A percentile compares a stretch with the other conserved stretches of the same genome.
These are phyloP conservation scores for Megalops atlanticus DNA, from an alignment of 2,113 vertebrate genomes.

Conservation along the genomic window DNA sequence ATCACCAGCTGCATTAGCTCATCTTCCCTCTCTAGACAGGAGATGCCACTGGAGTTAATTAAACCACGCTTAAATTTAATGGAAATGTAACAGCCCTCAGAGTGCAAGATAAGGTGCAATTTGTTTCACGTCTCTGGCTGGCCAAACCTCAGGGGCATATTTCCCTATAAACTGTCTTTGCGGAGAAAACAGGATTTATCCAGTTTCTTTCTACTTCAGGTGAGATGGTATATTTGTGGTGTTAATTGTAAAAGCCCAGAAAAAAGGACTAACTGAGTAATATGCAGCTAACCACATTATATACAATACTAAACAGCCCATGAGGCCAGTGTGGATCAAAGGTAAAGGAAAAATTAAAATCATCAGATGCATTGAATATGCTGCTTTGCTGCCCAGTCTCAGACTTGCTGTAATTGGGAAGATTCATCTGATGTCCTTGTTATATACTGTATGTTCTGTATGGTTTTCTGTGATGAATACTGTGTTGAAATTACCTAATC, in stretches of 20 bases:
- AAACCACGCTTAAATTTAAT: slow-evolving; percentile 37
- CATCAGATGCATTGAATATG: neutral
- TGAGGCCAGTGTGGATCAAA: neutral
- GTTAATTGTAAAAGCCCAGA: neutral
- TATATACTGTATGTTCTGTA: neutral
- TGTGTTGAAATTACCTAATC: too few species aligned
- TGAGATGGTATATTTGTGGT: neutral
- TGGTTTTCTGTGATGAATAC: neutral
- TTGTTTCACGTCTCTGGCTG: slow-evolving; percentile 25
- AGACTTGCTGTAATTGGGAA: neutral
- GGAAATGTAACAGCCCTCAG: slow-evolving; percentile 20
- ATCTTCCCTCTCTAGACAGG: slow-evolving; percentile 23
- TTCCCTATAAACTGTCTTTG: neutral
- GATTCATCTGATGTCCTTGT: neutral
- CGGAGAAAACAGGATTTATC: slow-evolving; percentile 17
- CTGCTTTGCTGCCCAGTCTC: neutral
- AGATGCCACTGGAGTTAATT: slow-evolving; percentile 44
- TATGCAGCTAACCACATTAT: neutral
- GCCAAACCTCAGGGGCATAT: slow-evolving; percentile 17
- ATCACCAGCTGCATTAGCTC: slow-evolving; percentile 9
- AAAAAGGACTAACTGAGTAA: neutral
- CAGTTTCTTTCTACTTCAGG: neutral
- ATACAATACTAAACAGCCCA: neutral
- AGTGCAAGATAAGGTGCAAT: slow-evolving; percentile 33
- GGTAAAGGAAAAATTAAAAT: neutral